Evolutionary conservation across 2,888 invertebrate genomes (phyloP).

Genomic region (Clusia tigrina): DNA sequence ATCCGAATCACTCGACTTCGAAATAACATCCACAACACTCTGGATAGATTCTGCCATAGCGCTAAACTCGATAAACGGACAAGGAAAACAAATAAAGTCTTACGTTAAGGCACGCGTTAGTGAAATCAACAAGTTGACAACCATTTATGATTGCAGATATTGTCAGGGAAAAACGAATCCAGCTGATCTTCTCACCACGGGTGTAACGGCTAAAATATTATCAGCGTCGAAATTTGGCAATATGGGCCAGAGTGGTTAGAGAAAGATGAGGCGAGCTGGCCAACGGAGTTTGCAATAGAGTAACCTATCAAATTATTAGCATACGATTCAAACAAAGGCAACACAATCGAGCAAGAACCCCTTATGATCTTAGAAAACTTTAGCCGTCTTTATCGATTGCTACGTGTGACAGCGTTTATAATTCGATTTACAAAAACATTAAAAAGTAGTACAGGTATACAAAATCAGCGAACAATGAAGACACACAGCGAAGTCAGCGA

Average conservation of each 20-base stretch:
- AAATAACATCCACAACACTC: background rate
- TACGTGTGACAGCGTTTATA: background rate
- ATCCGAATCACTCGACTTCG: constrained; percentile 5
- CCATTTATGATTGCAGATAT: constrained; percentile 18
- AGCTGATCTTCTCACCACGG: constrained; percentile 8
- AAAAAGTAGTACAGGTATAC: background rate
- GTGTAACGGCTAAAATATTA: background rate
- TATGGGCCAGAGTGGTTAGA: constrained; percentile 1
- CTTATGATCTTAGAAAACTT: background rate
- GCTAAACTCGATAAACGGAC: constrained; percentile 8
- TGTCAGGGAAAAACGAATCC: constrained; percentile 15
- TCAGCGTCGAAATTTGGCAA: background rate
- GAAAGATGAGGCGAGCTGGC: background rate
- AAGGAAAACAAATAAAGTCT: background rate
- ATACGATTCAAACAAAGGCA: background rate
- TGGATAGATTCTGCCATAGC: constrained; percentile 12
- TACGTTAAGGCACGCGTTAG: constrained; percentile 16
- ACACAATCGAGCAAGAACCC: background rate
- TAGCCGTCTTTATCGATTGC: background rate
- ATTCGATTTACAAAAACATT: background rate
- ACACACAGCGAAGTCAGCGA: constrained; percentile 7
- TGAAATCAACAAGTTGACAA: constrained; percentile 20
- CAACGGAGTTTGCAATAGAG: too few species aligned
- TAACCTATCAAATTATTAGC: background rate
- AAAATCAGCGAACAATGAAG: background rate